These are phyloP conservation scores for Heteromormyrus szaboi DNA, from an alignment of 2,797 vertebrate genomes.

Conservation along the genomic window DNA sequence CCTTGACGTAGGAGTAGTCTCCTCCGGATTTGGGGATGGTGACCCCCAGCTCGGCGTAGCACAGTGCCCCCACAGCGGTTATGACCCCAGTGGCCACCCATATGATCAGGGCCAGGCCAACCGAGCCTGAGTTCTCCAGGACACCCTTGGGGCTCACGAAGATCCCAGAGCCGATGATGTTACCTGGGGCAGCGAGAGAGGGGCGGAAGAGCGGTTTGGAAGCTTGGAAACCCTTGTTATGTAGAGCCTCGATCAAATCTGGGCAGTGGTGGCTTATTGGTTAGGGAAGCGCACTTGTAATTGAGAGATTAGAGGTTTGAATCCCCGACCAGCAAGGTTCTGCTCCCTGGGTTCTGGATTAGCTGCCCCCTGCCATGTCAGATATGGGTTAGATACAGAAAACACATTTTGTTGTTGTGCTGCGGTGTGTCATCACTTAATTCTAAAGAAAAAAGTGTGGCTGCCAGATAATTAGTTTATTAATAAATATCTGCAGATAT, in stretches of 20 bases:
- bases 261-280: background rate
- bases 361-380: background rate
- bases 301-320: no score
- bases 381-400: background rate
- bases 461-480: background rate
- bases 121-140: slow-evolving; percentile 65
- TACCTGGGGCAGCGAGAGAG: slow-evolving; percentile 47
- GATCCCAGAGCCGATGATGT: slow-evolving; percentile 74
- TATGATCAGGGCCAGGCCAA: slow-evolving; percentile 64
- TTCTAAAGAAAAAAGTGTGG: background rate
- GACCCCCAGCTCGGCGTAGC: slow-evolving; percentile 71
- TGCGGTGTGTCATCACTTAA: no score
- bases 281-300: background rate
- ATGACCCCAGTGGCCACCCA: slow-evolving; percentile 66
- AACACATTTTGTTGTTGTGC: background rate
- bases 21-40: slow-evolving; percentile 74
- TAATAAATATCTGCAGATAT: background rate
- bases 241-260: background rate
- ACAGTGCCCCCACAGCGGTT: slow-evolving; percentile 67
- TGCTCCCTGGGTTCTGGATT: background rate
- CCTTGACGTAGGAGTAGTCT: slow-evolving; percentile 72
- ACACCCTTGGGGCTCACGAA: slow-evolving; percentile 73
- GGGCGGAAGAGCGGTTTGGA: background rate
- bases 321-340: no score
- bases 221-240: background rate